Evolutionary conservation across 2,113 vertebrate species (phyloP).

Genomic region (Poeciliopsis occidentalis): DNA sequence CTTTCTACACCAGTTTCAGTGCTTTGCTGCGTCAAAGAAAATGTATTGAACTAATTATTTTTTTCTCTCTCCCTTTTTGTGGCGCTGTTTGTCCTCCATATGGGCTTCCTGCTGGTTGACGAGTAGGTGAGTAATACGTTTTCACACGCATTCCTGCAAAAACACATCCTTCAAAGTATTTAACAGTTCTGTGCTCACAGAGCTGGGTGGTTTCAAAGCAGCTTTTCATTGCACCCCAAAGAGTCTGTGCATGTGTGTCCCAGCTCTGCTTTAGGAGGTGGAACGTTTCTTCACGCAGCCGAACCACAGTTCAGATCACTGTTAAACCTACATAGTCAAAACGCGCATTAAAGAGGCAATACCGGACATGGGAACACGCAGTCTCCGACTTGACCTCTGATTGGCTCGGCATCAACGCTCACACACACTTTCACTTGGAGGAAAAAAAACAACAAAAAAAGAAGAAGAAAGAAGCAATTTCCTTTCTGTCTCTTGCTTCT

Average conservation of each 20-base stretch:
- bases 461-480: neutral
- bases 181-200: constrained; percentile 3
- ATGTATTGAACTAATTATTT: neutral
- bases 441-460: constrained; percentile 2
- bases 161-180: neutral
- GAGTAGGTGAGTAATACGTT: constrained; percentile 41
- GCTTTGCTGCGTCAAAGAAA: no score
- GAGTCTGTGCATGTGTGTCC: constrained; percentile 10
- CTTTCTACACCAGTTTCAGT: no score
- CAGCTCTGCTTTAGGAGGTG: constrained; percentile 59
- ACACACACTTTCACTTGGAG: constrained; percentile 12
- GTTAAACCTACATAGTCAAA: constrained; percentile 16
- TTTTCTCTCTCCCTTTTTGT: constrained; percentile 1
- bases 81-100: constrained; percentile 1
- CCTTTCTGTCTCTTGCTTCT: constrained; percentile 59
- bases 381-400: constrained; percentile 6
- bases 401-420: constrained; percentile 8
- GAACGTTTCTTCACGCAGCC: constrained; percentile 64
- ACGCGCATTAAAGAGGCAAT: constrained; percentile 16
- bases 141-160: neutral
- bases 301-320: constrained; percentile 48
- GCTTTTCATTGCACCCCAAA: constrained; percentile 20
- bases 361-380: constrained; percentile 22
- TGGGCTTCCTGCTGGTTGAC: neutral
- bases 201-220: constrained; percentile 17